Evolutionary conservation across 2,888 invertebrate species (phyloP).

Genomic region (Mallateleia sp.): DNA sequence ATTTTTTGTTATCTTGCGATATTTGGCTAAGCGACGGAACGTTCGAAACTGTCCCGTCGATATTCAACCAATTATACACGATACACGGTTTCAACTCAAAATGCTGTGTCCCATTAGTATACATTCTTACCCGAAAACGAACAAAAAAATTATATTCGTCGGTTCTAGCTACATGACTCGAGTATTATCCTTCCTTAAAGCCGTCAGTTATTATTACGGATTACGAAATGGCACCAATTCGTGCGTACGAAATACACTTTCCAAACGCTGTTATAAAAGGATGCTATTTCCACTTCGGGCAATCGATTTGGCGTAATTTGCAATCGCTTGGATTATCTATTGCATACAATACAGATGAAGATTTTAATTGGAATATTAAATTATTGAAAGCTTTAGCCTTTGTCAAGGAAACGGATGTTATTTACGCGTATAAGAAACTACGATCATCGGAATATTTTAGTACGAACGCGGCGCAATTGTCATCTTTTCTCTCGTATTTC

Average conservation of each 20-base stretch:
- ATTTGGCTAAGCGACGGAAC: slow-evolving; percentile 42
- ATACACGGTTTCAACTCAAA: slow-evolving; percentile 7
- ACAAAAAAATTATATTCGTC: neutral
- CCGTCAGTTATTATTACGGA: slow-evolving; percentile 9
- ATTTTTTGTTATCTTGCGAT: slow-evolving; percentile 76
- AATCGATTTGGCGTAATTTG: slow-evolving; percentile 10
- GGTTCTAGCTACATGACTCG: neutral
- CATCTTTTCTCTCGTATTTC: neutral
- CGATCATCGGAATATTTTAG: neutral
- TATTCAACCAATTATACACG: slow-evolving; percentile 8
- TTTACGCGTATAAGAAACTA: slow-evolving; percentile 11
- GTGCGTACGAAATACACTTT: slow-evolving; percentile 13
- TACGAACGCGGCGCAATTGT: neutral
- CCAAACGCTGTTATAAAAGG: slow-evolving; percentile 1
- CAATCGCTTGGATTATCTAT: slow-evolving; percentile 10
- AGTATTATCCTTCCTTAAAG: neutral
- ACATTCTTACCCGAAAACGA: neutral
- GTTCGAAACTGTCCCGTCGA: slow-evolving; percentile 6
- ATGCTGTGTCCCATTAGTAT: neutral
- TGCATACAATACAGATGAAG: neutral
- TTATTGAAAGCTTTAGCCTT: slow-evolving; percentile 17
- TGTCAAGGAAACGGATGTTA: neutral
- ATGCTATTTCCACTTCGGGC: slow-evolving; percentile 10
- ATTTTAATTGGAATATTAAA: slow-evolving; percentile 12
- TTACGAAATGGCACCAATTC: slow-evolving; percentile 16